Evolutionary conservation across 35 echinoderm and acorn worm genomes (phyloP), one percentile per base, ranked within the genome.

Genomic region (Ophioderma brevispina): DNA sequence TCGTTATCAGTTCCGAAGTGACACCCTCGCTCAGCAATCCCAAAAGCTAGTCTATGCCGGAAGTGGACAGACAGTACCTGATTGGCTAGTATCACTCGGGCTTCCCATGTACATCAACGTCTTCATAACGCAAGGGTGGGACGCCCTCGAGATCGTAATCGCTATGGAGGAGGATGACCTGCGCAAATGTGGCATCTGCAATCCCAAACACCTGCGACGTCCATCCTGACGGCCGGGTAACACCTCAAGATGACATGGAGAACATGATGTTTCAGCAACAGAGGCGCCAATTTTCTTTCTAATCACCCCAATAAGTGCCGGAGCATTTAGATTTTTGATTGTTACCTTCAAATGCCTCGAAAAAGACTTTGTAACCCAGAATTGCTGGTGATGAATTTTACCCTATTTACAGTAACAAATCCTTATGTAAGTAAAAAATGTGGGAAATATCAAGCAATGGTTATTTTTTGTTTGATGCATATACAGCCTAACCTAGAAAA

Each of bases 111-210:
- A 99, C 55, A 92, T 88, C 18, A 82, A 95, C 15, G 80, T 82
- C 5, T 99, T 99, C 88, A 89, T 95, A 32, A 87, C 42, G 36
- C 80, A 82, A 38, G 97, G 97, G 2, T 99, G 97, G 97, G 97
- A 95, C 39, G 93, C 90, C 35, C 83, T 99, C 3, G 90, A 99
- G 43, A 99, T 93, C 85, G 63, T 99, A 25, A 85, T 93, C 55
- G 81, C 92, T 64, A 95, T 99, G 97, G 93, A 95, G 32, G 93
- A 93, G 34, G 97, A 99, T 13, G 97, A 99, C 39, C 77, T 99
- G 37, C 78, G 82, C 75, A 92, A 87, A 34, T 99, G 97, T 25
- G 97, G 97, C 36, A 91, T 99, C 36, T 79, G 52, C 1, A 89
- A 95, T 31, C 87, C 90, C n/a, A 87, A 92, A 32, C 97, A 99